Evolutionary conservation across 2,888 invertebrate genomes (phyloP), one percentile per base, ranked within the genome.

Genomic region (Cataglyphis livida): DNA sequence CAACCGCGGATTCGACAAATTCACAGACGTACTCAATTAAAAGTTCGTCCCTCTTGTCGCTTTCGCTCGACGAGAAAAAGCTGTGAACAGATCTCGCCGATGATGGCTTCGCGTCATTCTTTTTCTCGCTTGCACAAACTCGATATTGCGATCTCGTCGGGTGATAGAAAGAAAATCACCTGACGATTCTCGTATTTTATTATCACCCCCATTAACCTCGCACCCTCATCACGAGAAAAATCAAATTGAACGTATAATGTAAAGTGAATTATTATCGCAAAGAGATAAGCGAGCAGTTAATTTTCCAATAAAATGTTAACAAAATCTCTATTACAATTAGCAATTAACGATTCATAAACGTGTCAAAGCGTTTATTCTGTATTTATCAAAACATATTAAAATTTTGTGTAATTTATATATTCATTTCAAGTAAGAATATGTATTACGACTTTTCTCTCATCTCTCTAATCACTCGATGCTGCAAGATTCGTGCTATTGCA

Each of bases 21-120:
- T 90, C 84, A 83, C 82, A 88, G 84, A 89, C 88, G 81, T 87
- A 88, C 82, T 90, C 84, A 87, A 90, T 90, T 90, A 89, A 90
- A 90, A 90, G 84, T 90, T 90, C 79, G 54, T 81, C 41, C 73
- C n/a, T 51, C 51, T 51, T 68, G 70, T 57, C 35, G 41, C 15
- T 12, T 9, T 12, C 15, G 32, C 10, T 21, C 76, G 12, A 32
- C 51, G 35, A 51, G 10, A 9, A 41, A 68, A 15, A n/a, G 4
- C 28, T 18, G 48, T 18, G 38, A 32, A 57, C 28, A 32, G 54
- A 18, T 32, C 78, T 70, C 21, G 18, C 12, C 57, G 41, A 78
- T 41, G 54, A 70, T 51, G 57, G 41, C 41, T 41, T 64, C 48
- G 62, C 25, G n/a, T 25, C 15, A 32, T 12, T 57, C 54, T 57